Base-by-base conservation (phyloP, 2,797 vertebrate species). In the Leuciscus waleckii region DNA sequence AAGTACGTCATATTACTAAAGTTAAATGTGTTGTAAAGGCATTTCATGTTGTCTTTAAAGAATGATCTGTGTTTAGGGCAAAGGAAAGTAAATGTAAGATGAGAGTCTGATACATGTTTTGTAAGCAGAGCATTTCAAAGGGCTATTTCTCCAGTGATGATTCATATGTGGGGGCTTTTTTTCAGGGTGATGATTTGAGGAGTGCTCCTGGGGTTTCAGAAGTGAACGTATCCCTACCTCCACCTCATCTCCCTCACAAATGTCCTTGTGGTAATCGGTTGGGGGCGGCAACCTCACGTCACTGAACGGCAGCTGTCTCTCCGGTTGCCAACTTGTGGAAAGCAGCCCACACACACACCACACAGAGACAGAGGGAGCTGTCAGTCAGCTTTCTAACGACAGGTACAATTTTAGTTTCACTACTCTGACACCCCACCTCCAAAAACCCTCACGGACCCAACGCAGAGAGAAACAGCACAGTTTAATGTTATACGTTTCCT, bases 281-380 rank as follows among this genome's bases (percentile, higher is more conserved):
- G 97, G 97, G 83, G 97, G 97, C 7, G 97, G 97, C 89, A 98
- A 94, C 91, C 97, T 95, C 78, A 98, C 97, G 29, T 98, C 97
- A 11, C 96, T 96, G 93, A 98, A 98, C 68, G 97, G 97, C 91
- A 98, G 94, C 87, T 97, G 97, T 93, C 96, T 94, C 86, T 98
- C 97, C 87, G 97, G 97, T 92, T 98, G 97, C 97, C 97, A 97
- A 93, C 97, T 98, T 83, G 23, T 35, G 29, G 39, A 63, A 70
- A 49, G 19, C 83, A 63, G 19, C 39, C 86, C 23, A 54, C 19
- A 81, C 19, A 79, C 6, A 70, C 23, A 83, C 70, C 16, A 67
- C 46, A 29, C 2, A 70, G 11, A 82, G 35, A 56, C 7, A 65
- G 5, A 51, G 5, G 16, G 9, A 71, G 1, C 23, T 23, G 56